Conservation (phyloP, 2,888 invertebrate species). For the Harmothoe impar region DNA sequence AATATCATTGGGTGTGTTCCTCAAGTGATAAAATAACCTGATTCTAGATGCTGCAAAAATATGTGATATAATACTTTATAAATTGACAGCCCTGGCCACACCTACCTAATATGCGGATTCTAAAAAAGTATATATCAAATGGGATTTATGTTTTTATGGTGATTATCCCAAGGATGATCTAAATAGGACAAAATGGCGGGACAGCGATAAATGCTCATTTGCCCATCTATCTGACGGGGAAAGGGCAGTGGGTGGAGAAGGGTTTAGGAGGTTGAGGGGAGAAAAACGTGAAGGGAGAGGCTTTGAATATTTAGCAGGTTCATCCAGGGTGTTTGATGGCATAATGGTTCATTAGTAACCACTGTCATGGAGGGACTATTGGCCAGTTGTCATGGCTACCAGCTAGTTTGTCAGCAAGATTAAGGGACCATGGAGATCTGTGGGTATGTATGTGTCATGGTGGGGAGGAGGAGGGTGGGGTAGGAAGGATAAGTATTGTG, state of each 20-base stretch:
- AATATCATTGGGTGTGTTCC: background rate
- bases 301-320: constrained; percentile 39
- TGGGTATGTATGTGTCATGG: background rate
- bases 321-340: constrained; percentile 47
- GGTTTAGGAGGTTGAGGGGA: background rate
- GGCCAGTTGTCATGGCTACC: constrained; percentile 60
- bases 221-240: background rate
- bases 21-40: background rate
- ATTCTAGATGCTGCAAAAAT: background rate
- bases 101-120: background rate
- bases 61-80: background rate
- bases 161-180: background rate
- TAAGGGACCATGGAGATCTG: background rate
- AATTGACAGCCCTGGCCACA: constrained; percentile 14
- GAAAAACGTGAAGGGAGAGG: constrained; percentile 10
- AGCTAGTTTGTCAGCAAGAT: constrained; percentile 52
- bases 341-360: constrained; percentile 56
- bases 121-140: background rate
- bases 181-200: background rate
- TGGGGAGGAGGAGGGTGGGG: background rate
- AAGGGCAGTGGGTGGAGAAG: constrained; percentile 6
- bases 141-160: background rate
- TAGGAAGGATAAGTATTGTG: background rate
- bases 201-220: constrained; percentile 21
- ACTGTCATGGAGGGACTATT: constrained; percentile 26